Evolutionary conservation across 2,113 vertebrate species (phyloP).

Genomic region (Aleadryas rufinucha): DNA sequence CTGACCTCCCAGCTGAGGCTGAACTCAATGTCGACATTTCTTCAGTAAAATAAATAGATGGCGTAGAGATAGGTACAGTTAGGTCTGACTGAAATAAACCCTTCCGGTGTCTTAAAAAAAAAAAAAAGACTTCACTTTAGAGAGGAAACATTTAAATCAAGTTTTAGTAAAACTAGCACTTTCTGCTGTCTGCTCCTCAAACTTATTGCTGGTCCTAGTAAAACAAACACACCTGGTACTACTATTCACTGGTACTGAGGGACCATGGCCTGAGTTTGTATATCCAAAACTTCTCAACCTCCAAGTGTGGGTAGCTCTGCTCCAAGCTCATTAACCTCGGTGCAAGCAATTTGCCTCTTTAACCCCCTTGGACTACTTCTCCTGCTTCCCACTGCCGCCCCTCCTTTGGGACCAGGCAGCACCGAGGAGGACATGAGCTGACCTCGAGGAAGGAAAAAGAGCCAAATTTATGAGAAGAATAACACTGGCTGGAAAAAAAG

Average conservation of each 20-base stretch:
- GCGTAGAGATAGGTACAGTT: not conserved
- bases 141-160: not conserved
- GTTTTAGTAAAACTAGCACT: not conserved
- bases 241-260: fast-evolving
- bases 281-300: not conserved
- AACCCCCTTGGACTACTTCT: not conserved
- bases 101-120: not conserved
- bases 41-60: not conserved
- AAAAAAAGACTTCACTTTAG: not conserved
- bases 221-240: not conserved
- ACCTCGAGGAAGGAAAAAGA: not conserved
- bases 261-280: not conserved
- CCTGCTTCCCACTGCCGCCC: fast-evolving
- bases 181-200: not conserved
- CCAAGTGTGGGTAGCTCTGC: not conserved
- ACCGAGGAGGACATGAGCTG: not conserved
- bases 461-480: not conserved
- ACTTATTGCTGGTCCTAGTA: not conserved
- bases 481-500: not conserved
- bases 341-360: not conserved
- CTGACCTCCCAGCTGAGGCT: not conserved
- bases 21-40: not conserved
- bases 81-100: not conserved
- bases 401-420: not conserved
- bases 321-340: not conserved